Evolutionary conservation across 2,888 invertebrate species (phyloP).

Genomic region (Lycia hirtaria): DNA sequence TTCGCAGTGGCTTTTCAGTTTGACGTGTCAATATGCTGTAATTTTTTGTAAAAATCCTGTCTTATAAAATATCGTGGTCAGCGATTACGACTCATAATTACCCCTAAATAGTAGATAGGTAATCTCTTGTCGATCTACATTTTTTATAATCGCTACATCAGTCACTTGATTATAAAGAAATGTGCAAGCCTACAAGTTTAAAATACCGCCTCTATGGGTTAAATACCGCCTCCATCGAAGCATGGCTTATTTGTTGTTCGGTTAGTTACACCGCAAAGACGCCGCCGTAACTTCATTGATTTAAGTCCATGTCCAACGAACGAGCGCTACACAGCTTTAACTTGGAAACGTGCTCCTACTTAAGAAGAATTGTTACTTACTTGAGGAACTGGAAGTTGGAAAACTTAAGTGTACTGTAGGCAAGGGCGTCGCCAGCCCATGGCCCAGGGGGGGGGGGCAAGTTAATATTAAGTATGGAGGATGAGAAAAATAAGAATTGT

Average conservation of each 20-base stretch:
- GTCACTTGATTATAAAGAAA: slow-evolving; percentile 6
- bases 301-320: slow-evolving; percentile 77
- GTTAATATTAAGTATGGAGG: too few relatives aligned
- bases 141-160: slow-evolving; percentile 12
- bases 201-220: slow-evolving; percentile 58
- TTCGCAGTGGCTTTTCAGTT: too few relatives aligned
- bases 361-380: slow-evolving; percentile 8
- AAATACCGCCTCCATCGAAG: slow-evolving; percentile 60
- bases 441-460: too few relatives aligned
- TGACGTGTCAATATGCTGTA: too few relatives aligned
- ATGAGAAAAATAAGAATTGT: too few relatives aligned
- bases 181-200: slow-evolving; percentile 5
- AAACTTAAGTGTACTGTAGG: too few relatives aligned
- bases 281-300: slow-evolving; percentile 84
- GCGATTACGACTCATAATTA: too few relatives aligned
- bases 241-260: slow-evolving; percentile 54
- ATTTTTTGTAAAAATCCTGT: too few relatives aligned
- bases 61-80: too few relatives aligned
- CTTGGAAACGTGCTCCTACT: slow-evolving; percentile 49
- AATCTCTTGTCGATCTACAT: slow-evolving; percentile 9
- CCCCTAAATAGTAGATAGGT: not conserved
- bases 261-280: slow-evolving; percentile 83
- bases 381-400: not conserved
- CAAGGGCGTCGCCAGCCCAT: too few relatives aligned
- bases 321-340: slow-evolving; percentile 51